These are phyloP conservation scores for Drepana falcataria DNA, from an alignment of 2,888 invertebrate species.

Conservation along the genomic window DNA sequence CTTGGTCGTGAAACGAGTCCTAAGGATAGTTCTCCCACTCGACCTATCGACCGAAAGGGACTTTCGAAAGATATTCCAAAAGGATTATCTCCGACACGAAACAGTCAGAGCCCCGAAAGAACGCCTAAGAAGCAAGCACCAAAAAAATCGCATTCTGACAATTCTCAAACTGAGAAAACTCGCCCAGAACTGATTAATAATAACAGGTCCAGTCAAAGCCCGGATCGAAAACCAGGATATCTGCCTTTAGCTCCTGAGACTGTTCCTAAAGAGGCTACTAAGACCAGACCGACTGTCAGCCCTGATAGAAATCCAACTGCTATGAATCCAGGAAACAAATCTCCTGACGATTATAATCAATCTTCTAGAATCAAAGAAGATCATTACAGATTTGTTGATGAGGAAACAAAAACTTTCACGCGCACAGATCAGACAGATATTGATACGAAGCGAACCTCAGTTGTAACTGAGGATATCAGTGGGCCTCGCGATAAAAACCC, in stretches of 20 bases:
- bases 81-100: conserved; percentile 8
- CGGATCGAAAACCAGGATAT: conserved; percentile 22
- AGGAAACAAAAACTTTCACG: conserved; percentile 62
- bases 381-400: conserved; percentile 60
- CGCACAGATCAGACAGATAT: conserved; percentile 27
- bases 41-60: conserved; percentile 6
- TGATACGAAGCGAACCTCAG: conserved; percentile 10
- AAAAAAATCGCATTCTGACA: conserved; percentile 2
- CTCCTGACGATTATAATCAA: conserved; percentile 14
- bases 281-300: conserved; percentile 17
- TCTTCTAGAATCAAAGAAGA: conserved; percentile 41
- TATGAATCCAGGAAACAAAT: conserved; percentile 30
- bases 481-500: conserved; percentile 18
- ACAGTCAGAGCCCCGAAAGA: conserved; percentile 34
- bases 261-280: conserved; percentile 22
- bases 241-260: conserved; percentile 46
- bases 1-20: conserved; percentile 6
- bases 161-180: no score
- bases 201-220: conserved; percentile 17
- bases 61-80: neutral
- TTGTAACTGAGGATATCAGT: conserved; percentile 4
- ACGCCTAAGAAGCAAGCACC: conserved; percentile 18
- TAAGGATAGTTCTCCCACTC: conserved; percentile 4
- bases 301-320: conserved; percentile 32
- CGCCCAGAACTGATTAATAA: neutral